phyloP scores from a whole-genome alignment of 1,140 invertebrate species.

The Zaprionus ornatus region DNA sequence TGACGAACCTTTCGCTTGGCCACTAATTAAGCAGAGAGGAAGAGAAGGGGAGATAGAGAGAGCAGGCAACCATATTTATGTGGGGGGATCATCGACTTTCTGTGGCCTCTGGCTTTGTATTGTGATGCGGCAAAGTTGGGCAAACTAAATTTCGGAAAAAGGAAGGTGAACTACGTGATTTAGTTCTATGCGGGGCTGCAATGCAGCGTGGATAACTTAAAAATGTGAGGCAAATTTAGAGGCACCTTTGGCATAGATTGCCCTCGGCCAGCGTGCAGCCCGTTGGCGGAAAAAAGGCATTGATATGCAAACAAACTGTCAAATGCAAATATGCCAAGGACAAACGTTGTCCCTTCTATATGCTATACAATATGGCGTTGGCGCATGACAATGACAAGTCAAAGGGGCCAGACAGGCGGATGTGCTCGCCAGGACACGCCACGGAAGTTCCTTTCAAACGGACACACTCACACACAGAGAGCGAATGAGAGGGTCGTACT shows the following conservation, averaged over 20 bases:
- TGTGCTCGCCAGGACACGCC: constrained; percentile 52
- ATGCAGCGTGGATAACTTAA: constrained; percentile 5
- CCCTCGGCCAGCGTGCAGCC: neutral
- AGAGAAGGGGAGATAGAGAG: neutral
- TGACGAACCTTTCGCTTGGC: neutral
- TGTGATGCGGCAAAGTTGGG: constrained; percentile 27
- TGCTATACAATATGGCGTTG: constrained; percentile 30
- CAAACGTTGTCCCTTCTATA: constrained; percentile 21
- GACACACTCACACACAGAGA: constrained; percentile 15
- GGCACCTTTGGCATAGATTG: constrained; percentile 42
- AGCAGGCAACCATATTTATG: constrained; percentile 52
- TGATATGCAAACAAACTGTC: constrained; percentile 69
- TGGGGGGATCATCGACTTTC: constrained; percentile 61
- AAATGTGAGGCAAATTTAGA: constrained; percentile 16
- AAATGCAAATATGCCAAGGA: constrained; percentile 64
- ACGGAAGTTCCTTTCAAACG: constrained; percentile 64
- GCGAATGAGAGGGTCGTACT: constrained; percentile 7
- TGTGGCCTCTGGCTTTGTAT: constrained; percentile 35
- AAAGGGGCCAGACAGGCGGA: constrained; percentile 48
- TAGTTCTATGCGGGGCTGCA: constrained; percentile 23
- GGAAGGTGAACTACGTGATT: constrained; percentile 18
- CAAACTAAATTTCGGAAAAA: neutral
- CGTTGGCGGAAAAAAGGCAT: constrained; percentile 35
- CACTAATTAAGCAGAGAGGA: constrained; percentile 50
- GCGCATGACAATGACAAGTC: constrained; percentile 66